Conservation (phyloP, 2,888 invertebrate genomes). For the Arctia plantaginis region DNA sequence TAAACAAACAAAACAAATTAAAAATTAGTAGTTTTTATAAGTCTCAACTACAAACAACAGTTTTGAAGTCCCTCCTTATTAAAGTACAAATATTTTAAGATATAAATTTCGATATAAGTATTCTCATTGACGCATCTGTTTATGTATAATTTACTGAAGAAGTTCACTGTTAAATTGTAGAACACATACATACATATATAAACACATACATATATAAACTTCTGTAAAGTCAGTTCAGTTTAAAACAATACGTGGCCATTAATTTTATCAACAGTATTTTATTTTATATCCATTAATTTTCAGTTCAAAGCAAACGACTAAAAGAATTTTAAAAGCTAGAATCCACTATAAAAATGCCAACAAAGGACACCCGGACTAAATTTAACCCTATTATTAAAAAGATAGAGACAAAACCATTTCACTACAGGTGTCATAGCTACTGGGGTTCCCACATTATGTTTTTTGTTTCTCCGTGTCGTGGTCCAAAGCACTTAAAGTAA, state of each 20-base stretch:
- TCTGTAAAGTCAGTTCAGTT: background rate
- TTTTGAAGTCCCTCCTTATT: background rate
- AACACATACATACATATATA: too few relatives aligned
- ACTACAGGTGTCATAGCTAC: constrained; percentile 17
- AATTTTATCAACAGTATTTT: background rate
- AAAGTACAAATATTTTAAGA: background rate
- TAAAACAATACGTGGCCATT: background rate
- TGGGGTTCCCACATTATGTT: constrained; percentile 12
- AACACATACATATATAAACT: too few relatives aligned
- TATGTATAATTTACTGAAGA: too few relatives aligned
- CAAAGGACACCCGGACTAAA: constrained; percentile 4
- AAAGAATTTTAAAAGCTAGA: background rate
- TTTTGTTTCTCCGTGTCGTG: constrained; percentile 24
- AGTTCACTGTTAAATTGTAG: too few relatives aligned
- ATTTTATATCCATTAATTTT: background rate
- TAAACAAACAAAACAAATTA: too few relatives aligned
- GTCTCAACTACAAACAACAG: background rate
- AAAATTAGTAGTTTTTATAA: background rate
- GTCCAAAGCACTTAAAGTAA: constrained; percentile 43
- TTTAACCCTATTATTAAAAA: constrained; percentile 7
- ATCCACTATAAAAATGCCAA: background rate
- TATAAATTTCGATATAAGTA: background rate
- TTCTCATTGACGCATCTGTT: too few relatives aligned
- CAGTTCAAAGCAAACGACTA: background rate
- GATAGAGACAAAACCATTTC: constrained; percentile 5